Conservation (phyloP, 2,888 invertebrate genomes). For the Eupithecia abbreviata region DNA sequence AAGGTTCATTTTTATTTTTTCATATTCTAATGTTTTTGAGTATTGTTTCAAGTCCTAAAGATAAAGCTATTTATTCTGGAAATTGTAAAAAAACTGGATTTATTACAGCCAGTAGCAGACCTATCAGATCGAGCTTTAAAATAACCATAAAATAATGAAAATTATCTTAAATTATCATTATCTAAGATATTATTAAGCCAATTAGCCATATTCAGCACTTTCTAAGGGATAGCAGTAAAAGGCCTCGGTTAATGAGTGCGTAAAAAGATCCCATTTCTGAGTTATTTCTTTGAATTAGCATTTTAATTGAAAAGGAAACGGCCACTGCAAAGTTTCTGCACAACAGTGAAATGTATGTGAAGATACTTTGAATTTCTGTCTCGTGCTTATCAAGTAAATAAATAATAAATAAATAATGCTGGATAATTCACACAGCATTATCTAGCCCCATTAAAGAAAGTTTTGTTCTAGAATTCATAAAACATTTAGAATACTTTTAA, state of each 20-base stretch:
- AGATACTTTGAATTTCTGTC: not conserved
- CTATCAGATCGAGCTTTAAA: not conserved
- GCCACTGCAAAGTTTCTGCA: constrained; percentile 49
- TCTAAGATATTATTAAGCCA: constrained; percentile 60
- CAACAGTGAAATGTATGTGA: constrained; percentile 39
- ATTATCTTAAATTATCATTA: constrained; percentile 44
- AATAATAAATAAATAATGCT: too few species aligned
- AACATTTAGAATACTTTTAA: too few species aligned
- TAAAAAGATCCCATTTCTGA: constrained; percentile 67
- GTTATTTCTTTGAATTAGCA: constrained; percentile 70
- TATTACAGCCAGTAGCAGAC: not conserved
- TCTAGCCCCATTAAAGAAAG: too few species aligned
- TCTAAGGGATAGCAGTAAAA: constrained; percentile 56
- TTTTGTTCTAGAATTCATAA: too few species aligned
- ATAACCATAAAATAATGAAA: constrained; percentile 7
- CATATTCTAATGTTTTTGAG: not conserved
- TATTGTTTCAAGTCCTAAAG: not conserved
- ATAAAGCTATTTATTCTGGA: not conserved
- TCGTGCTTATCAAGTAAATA: too few species aligned
- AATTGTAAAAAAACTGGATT: not conserved
- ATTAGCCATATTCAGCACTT: constrained; percentile 66
- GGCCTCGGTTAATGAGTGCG: constrained; percentile 66
- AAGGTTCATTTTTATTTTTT: not conserved
- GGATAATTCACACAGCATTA: too few species aligned
- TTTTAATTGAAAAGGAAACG: constrained; percentile 71